Evolutionary conservation across 2,797 vertebrate species (phyloP), one percentile per base, ranked within the genome.

Genomic region (Hyperoplus immaculatus): DNA sequence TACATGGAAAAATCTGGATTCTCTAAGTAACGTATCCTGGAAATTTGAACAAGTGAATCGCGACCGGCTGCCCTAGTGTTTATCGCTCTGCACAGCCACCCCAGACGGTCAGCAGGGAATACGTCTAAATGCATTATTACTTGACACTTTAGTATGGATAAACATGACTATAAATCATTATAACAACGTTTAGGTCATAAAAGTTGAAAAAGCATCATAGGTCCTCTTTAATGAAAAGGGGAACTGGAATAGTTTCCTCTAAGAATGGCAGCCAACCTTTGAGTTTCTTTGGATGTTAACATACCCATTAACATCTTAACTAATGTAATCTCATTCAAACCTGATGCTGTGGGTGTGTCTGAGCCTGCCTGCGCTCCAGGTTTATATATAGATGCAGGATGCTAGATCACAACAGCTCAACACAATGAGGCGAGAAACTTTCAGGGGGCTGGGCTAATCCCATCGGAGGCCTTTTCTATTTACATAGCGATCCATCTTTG

Each of bases 401-500:
- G 29, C 68, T 61, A 51, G 72, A 74, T 81, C 72, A 76, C 60
- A 81, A 72, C 72, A 84, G 80, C 72, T 78, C 72, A 81, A 85
- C 72, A 74, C 47, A 68, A 55, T 29, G 67, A 80, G 15, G 78
- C 36, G 68, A 74, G 79, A 75, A 76, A 80, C 51, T 61, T 77
- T 61, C 16, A 70, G 68, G 75, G 75, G 75, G 60, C 85, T 12
- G n/a, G 49, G 74, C 87, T 91, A 89, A 92, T 86, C 86, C 81
- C 82, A 84, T 91, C 85, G 87, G 84, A 85, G 85, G 88, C 84
- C 69, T 63, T 72, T 82, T 58, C 70, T 76, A 86, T 89, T 89
- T 83, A 78, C 84, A 87, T 75, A 66, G 80, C 74, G 39, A 82
- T 88, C 82, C 75, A 68, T 90, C 88, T 92, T 78, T 89, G 76